These are phyloP conservation scores for Coelinius sp. DNA, from an alignment of 2,888 invertebrate species.

Conservation along the genomic window DNA sequence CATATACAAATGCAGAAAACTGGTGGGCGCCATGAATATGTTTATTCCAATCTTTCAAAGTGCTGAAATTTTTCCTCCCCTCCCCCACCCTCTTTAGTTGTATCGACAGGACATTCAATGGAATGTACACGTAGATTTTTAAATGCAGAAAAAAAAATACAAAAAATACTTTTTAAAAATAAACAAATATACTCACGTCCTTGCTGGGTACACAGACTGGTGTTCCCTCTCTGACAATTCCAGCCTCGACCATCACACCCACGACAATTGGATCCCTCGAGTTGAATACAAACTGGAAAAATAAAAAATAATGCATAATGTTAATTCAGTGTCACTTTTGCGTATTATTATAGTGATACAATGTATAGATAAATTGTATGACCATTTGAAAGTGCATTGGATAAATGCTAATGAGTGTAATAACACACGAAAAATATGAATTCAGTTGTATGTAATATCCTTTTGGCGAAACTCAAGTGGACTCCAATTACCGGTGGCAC, in stretches of 20 bases:
- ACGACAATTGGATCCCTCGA: conserved; percentile 98
- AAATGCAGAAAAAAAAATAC: too few species aligned
- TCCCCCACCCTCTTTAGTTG: not conserved
- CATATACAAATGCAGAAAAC: not conserved
- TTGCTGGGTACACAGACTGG: conserved; percentile 97
- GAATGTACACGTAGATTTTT: not conserved
- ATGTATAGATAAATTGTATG: not conserved
- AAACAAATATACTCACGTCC: conserved; percentile 78
- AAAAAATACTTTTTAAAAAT: conserved; percentile 19
- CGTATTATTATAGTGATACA: not conserved
- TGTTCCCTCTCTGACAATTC: conserved; percentile 95
- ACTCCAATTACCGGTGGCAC: conserved; percentile 49
- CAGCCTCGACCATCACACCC: conserved; percentile 96
- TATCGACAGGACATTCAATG: conserved; percentile 1
- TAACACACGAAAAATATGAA: conserved; percentile 12
- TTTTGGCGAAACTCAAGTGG: conserved; percentile 31
- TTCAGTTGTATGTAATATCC: not conserved
- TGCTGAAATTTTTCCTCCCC: not conserved
- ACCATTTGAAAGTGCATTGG: conserved; percentile 1
- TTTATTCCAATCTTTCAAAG: not conserved
- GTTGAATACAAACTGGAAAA: conserved; percentile 95
- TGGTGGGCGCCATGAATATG: conserved; percentile 15
- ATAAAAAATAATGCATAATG: not conserved
- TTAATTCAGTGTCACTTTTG: conserved; percentile 4
- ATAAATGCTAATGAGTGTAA: not conserved